Evolutionary conservation across 2,888 invertebrate genomes (phyloP), one percentile per base, ranked within the genome.

Genomic region (Epistrophella euchroma): DNA sequence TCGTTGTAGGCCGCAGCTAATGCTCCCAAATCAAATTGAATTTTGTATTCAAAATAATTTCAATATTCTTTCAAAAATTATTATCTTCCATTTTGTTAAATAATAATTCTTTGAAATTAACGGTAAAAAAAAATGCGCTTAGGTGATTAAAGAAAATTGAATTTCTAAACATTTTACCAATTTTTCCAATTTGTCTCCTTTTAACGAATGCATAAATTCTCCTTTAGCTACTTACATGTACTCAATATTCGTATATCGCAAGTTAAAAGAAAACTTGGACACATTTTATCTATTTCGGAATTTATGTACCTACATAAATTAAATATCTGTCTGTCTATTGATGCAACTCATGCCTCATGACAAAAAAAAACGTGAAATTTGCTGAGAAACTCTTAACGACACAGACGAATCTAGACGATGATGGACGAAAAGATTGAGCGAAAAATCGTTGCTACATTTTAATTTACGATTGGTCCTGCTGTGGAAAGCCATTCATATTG

Each of bases 401-500:
- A 56, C 2, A n/a, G 37, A 81, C 35, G 22, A 55, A 40, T 68
- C 68, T 52, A 1, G 55, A 37, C 45, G 58, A 76, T 60, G 70
- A 85, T 85, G 81, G 73, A 80, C 58, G 84, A 62, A 68, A 81
- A 25, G 76, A 73, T 35, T 68, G 80, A 76, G 19, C 60, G 70
- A 81, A 81, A 81, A 85, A 85, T 85, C 76, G 76, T 85, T 70
- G 76, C 55, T 73, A 50, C 70, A 72, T 68, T 73, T 81, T 81
- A 85, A 85, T 85, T 81, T 85, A 85, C 76, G 81, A 85, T 76
- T 85, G 81, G 81, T n/a, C 47, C 76, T 73, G n/a, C n/a, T n/a
- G n/a, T n/a, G 73, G 76, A 72, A 81, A 56, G 73, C 76, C 81
- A 85, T 85, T 85, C 76, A 77, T 85, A 73, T 77, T 73, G 85